Evolutionary conservation across 2,797 vertebrate genomes (phyloP).

Genomic region (Anguilla marmorata): DNA sequence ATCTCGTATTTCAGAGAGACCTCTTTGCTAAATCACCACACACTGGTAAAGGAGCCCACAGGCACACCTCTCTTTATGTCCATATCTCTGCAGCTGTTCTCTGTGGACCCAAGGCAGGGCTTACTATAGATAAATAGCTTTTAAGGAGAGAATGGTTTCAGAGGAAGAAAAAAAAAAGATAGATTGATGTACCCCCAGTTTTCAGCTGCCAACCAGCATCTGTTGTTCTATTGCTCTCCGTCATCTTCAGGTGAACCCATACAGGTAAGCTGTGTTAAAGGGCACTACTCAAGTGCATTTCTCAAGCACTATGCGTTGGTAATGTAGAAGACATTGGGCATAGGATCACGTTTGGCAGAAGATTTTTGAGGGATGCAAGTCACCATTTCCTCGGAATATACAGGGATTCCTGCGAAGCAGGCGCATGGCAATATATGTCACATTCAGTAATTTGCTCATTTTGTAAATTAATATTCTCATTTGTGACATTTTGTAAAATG

Average conservation of each 20-base stretch:
- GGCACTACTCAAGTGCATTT: neutral
- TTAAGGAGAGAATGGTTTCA: conserved; percentile 18
- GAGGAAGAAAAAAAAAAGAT: neutral
- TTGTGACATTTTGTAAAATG: neutral
- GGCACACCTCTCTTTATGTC: neutral
- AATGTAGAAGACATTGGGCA: neutral
- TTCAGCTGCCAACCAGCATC: neutral
- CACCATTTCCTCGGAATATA: neutral
- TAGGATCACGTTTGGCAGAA: neutral
- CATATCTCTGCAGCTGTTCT: conserved; percentile 12
- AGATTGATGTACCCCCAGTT: neutral
- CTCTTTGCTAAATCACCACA: neutral
- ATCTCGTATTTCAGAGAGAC: neutral
- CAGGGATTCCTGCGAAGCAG: neutral
- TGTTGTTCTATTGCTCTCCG: neutral
- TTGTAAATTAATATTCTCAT: neutral
- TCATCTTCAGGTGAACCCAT: neutral
- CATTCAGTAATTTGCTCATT: neutral
- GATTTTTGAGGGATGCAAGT: neutral
- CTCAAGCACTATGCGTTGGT: neutral
- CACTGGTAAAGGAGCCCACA: neutral
- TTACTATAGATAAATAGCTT: conserved; percentile 16
- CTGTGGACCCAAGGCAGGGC: conserved; percentile 15
- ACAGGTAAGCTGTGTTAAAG: neutral
- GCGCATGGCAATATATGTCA: neutral